Percentiles rank a stretch among this genome's conserved stretches.
phyloP scores from a whole-genome alignment of 2,113 vertebrate genomes.

The Diphyllodes magnificus region DNA sequence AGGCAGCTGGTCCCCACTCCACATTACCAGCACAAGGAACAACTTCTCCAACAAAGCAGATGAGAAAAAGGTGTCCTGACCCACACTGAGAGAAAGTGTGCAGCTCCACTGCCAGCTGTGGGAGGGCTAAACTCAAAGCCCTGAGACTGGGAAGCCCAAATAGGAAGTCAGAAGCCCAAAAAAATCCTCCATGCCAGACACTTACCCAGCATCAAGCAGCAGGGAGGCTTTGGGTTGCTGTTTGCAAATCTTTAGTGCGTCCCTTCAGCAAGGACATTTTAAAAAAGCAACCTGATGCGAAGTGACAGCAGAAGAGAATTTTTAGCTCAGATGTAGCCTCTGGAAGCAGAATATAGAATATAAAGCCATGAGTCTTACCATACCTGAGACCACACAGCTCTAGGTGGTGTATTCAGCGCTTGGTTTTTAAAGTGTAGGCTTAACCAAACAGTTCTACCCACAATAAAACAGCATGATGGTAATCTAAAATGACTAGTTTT shows the following conservation, averaged over 20 bases:
- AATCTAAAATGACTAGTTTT: background rate
- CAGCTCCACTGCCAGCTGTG: background rate
- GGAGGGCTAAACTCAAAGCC: background rate
- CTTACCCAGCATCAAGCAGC: background rate
- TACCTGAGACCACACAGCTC: background rate
- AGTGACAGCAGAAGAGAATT: background rate
- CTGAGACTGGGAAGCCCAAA: background rate
- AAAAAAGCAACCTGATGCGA: background rate
- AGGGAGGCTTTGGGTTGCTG: background rate
- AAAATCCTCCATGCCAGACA: background rate
- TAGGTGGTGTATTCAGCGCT: background rate
- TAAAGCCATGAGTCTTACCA: background rate
- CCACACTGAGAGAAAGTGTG: background rate
- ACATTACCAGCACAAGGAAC: background rate
- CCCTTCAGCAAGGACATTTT: background rate
- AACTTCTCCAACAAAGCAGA: background rate
- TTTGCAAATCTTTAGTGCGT: fast-evolving
- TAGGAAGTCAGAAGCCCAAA: background rate
- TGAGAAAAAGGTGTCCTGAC: background rate
- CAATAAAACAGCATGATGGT: background rate
- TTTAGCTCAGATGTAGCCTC: background rate
- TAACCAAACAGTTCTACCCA: background rate
- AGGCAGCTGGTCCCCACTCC: background rate
- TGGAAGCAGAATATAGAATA: background rate
- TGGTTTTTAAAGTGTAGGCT: background rate